Percentiles rank a stretch among this genome's conserved stretches.
These are phyloP conservation scores for Gonioctena quinquepunctata DNA, from an alignment of 1,140 invertebrate genomes.

Conservation along the genomic window DNA sequence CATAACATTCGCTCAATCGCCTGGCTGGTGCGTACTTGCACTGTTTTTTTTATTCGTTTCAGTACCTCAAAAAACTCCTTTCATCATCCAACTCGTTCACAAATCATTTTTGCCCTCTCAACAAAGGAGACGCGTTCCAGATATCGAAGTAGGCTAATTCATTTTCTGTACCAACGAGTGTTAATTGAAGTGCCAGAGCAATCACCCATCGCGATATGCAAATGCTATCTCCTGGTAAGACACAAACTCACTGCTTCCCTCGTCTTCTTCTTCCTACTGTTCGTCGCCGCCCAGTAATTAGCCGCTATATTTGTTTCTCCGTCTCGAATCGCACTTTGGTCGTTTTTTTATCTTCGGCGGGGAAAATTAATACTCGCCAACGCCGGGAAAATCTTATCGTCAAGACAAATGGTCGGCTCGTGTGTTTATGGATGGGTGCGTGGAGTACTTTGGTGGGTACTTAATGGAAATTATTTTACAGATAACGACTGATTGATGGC, in stretches of 20 bases:
- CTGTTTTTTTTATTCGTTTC: too few species aligned
- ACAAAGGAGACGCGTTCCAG: too few species aligned
- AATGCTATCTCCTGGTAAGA: slow-evolving; percentile 31
- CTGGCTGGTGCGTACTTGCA: too few species aligned
- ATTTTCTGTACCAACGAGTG: slow-evolving; percentile 8
- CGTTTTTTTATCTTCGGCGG: not conserved
- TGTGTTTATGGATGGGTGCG: slow-evolving; percentile 1
- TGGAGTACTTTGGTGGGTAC: not conserved
- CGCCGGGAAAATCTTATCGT: slow-evolving; percentile 1
- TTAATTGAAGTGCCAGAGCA: slow-evolving; percentile 34
- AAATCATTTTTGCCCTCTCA: too few species aligned
- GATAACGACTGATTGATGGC: not conserved
- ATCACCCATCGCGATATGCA: slow-evolving; percentile 36
- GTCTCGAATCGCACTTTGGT: slow-evolving; percentile 1
- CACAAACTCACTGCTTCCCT: slow-evolving; percentile 2
- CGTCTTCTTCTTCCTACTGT: not conserved
- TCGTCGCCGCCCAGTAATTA: slow-evolving; percentile 15
- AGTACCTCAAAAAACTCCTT: too few species aligned
- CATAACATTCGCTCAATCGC: too few species aligned
- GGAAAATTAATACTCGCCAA: slow-evolving; percentile 3
- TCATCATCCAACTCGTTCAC: too few species aligned
- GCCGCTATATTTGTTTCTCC: slow-evolving; percentile 14
- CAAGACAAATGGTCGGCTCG: slow-evolving; percentile 8
- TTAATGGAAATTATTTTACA: slow-evolving; percentile 1
- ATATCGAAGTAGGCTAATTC: not conserved